phyloP scores from a whole-genome alignment of 1,140 invertebrate species.

The Druon quercuslanigerum region DNA sequence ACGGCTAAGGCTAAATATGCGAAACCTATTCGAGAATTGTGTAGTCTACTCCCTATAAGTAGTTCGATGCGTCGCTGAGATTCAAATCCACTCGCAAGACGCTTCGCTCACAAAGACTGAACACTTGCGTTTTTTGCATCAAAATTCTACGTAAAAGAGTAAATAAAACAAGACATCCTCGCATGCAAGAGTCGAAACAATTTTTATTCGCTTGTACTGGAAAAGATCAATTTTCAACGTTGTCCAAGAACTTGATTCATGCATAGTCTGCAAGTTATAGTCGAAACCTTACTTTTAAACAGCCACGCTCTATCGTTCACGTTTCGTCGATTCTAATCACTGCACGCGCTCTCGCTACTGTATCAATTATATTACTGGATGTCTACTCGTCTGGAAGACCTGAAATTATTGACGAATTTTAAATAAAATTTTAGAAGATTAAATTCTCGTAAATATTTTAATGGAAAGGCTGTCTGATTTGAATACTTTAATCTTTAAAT shows the following conservation, averaged over 20 bases:
- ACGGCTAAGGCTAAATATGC: conserved; percentile 32
- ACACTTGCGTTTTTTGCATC: conserved; percentile 37
- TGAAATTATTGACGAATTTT: no score
- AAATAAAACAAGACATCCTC: neutral
- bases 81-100: conserved; percentile 40
- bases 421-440: no score
- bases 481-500: no score
- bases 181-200: neutral
- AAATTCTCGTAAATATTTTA: no score
- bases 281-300: neutral
- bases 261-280: no score
- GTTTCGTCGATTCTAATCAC: conserved; percentile 31
- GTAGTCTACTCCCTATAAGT: conserved; percentile 60
- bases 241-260: neutral
- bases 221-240: neutral
- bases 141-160: neutral
- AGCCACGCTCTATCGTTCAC: conserved; percentile 40
- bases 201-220: neutral
- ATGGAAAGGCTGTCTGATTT: no score
- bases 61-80: conserved; percentile 56
- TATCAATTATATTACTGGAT: neutral
- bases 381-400: conserved; percentile 1
- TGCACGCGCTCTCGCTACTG: neutral
- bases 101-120: conserved; percentile 40
- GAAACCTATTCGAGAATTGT: conserved; percentile 48